Conservation (phyloP, 1,140 invertebrate genomes). For the Drosophila chauvacae region DNA sequence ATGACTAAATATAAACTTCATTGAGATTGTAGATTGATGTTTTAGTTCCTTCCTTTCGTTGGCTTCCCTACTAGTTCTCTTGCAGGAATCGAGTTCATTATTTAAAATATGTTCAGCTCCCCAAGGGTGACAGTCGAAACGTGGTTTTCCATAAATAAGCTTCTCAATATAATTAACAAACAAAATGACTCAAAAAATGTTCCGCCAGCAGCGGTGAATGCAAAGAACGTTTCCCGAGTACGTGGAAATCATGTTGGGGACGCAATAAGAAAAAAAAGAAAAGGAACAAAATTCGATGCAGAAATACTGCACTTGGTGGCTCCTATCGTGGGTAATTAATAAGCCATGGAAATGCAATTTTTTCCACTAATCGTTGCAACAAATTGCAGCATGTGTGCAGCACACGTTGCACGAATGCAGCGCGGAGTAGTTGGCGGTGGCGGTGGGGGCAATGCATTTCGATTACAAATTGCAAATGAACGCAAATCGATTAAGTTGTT, state of each 20-base stretch:
- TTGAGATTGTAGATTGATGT: neutral
- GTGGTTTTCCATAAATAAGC: conserved; percentile 35
- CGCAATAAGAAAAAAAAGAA: neutral
- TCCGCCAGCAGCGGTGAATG: conserved; percentile 16
- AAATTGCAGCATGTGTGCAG: conserved; percentile 78
- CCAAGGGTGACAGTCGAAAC: conserved; percentile 16
- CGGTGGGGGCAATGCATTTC: conserved; percentile 41
- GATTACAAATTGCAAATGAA: conserved; percentile 83
- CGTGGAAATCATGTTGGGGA: conserved; percentile 21
- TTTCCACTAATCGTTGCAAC: conserved; percentile 77
- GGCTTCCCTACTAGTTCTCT: neutral
- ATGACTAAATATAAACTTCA: neutral
- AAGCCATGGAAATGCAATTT: conserved; percentile 73
- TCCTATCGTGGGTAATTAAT: conserved; percentile 78
- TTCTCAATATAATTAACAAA: conserved; percentile 36
- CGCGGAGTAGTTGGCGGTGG: neutral
- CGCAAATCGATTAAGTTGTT: conserved; percentile 82
- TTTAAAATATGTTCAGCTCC: neutral
- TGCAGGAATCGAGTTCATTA: neutral
- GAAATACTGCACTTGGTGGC: conserved; percentile 54
- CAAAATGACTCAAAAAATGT: conserved; percentile 14
- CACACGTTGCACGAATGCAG: conserved; percentile 61
- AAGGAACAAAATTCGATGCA: conserved; percentile 22
- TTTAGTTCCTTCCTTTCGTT: neutral
- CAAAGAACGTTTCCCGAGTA: conserved; percentile 9